Evolutionary conservation across 2,888 invertebrate genomes (phyloP).

Genomic region (Sepioteuthis lessoniana): DNA sequence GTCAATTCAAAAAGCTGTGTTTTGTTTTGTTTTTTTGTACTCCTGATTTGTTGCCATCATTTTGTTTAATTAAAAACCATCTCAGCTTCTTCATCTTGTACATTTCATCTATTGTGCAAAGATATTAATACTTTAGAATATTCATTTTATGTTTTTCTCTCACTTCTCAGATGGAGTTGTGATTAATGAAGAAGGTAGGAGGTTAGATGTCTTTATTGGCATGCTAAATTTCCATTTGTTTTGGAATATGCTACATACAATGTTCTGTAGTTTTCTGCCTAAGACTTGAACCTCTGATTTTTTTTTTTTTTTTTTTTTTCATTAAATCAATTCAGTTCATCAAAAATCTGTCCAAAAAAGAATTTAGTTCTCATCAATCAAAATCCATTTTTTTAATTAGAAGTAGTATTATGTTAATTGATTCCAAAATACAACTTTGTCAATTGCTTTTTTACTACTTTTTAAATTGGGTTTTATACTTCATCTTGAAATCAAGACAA

Average conservation of each 20-base stretch:
- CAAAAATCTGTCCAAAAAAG: too few species aligned
- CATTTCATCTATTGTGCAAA: neutral
- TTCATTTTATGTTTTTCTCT: neutral
- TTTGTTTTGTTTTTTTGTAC: neutral
- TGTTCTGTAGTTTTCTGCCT: neutral
- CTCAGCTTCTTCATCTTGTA: neutral
- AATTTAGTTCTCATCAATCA: too few species aligned
- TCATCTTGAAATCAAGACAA: too few species aligned
- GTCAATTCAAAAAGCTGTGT: neutral
- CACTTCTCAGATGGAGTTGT: neutral
- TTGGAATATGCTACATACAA: neutral
- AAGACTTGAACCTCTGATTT: neutral
- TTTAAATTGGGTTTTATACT: too few species aligned
- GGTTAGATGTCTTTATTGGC: constrained; percentile 16
- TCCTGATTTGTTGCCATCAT: neutral
- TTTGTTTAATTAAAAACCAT: neutral
- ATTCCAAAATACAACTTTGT: too few species aligned
- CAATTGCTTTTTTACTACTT: too few species aligned
- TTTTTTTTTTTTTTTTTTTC: neutral
- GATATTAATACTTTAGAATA: neutral
- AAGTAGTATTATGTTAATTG: too few species aligned
- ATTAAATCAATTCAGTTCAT: too few species aligned
- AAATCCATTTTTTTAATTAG: too few species aligned
- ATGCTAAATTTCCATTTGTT: neutral
- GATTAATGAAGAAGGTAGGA: constrained; percentile 33